Percentiles rank a stretch among this genome's conserved stretches.
Evolutionary conservation across 53 echinoderm and acorn worm genomes (phyloP).

Genomic region (Stichopus horrens): DNA sequence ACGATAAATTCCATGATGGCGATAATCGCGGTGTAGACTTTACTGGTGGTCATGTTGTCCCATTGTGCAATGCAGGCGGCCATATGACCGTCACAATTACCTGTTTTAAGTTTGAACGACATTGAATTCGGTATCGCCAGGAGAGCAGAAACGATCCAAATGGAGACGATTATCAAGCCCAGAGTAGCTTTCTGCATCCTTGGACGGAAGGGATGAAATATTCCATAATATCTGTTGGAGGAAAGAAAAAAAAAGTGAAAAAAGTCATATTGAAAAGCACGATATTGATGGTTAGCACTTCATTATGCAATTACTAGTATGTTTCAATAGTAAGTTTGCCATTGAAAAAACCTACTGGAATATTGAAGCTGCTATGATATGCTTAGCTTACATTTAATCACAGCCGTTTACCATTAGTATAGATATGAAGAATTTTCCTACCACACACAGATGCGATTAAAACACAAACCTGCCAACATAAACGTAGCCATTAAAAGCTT

Average conservation of each 20-base stretch:
- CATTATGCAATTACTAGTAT: too few species aligned
- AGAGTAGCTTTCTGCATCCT: conserved; percentile 88
- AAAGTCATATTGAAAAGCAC: neutral
- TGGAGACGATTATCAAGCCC: conserved; percentile 58
- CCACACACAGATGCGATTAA: too few species aligned
- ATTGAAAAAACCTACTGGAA: too few species aligned
- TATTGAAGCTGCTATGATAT: too few species aligned
- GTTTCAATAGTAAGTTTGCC: too few species aligned
- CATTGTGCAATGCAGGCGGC: conserved; percentile 64
- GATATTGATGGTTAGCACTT: too few species aligned
- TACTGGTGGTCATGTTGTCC: conserved; percentile 49
- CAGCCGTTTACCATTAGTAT: too few species aligned
- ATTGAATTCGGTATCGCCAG: conserved; percentile 80
- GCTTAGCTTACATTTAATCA: too few species aligned
- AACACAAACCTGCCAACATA: too few species aligned
- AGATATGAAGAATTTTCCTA: too few species aligned
- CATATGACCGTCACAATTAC: conserved; percentile 50
- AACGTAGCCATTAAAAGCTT: too few species aligned
- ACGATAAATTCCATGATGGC: conserved; percentile 76
- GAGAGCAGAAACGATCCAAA: conserved; percentile 70
- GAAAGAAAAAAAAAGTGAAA: neutral
- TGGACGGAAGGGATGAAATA: conserved; percentile 91
- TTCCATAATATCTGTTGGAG: conserved; percentile 77
- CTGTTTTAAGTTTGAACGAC: conserved; percentile 30
- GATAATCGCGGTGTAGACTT: conserved; percentile 67